Percentiles rank a stretch among this genome's conserved stretches.
These are phyloP conservation scores for Phalacrocorax aristotelis DNA, from an alignment of 2,113 vertebrate genomes.

Conservation along the genomic window DNA sequence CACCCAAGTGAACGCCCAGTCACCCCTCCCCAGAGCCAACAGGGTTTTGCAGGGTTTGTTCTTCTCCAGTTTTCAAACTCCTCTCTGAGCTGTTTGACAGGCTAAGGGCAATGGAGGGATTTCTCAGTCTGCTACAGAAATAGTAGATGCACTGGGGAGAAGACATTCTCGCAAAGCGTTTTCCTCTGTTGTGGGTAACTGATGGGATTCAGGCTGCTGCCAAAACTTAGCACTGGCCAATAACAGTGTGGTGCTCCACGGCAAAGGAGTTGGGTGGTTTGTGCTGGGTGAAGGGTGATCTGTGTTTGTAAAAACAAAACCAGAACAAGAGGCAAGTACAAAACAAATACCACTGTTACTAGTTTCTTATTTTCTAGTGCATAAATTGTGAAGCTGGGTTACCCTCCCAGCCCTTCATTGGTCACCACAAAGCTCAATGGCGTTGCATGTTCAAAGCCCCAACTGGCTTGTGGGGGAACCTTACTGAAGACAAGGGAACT, in stretches of 20 bases:
- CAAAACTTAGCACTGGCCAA: not conserved
- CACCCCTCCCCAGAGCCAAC: not conserved
- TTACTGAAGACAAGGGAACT: not conserved
- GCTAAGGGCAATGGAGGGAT: not conserved
- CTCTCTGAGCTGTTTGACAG: not conserved
- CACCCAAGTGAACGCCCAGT: not conserved
- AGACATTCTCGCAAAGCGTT: accelerated
- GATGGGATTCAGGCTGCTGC: not conserved
- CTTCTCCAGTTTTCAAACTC: not conserved
- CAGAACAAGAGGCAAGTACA: not conserved
- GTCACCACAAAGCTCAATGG: not conserved
- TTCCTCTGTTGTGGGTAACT: not conserved
- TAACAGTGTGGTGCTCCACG: accelerated
- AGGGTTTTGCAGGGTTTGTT: not conserved
- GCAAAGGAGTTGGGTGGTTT: not conserved
- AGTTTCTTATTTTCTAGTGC: not conserved
- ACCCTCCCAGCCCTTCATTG: not conserved
- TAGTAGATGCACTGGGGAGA: not conserved
- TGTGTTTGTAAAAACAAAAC: not conserved
- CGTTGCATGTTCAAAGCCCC: not conserved
- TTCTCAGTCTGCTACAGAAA: not conserved
- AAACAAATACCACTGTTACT: not conserved
- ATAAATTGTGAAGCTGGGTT: not conserved
- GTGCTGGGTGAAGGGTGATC: not conserved
- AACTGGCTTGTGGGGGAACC: not conserved